Percentiles rank a stretch among this genome's conserved stretches.
These are phyloP conservation scores for Semnornis frantzii DNA, from an alignment of 2,113 vertebrate species.

Conservation along the genomic window DNA sequence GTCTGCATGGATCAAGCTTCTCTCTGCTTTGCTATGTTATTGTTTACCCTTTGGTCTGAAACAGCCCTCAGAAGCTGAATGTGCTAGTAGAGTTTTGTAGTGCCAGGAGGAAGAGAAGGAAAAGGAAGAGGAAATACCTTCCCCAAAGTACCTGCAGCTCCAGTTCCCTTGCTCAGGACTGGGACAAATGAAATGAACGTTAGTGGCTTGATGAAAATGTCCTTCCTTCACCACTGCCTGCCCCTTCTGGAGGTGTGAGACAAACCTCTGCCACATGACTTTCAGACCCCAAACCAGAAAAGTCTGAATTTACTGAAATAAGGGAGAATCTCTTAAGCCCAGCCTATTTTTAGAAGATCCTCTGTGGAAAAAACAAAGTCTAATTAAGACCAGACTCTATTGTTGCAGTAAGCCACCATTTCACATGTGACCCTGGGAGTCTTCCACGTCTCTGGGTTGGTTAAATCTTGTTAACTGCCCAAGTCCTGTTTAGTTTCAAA, in stretches of 20 bases:
- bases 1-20: not conserved
- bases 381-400: slow-evolving; percentile 22
- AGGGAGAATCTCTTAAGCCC: not conserved
- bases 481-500: not conserved
- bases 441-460: slow-evolving; percentile 16
- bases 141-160: not conserved
- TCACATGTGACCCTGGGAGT: slow-evolving; percentile 3
- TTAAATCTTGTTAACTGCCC: slow-evolving; percentile 2
- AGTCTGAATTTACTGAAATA: not conserved
- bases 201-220: not conserved
- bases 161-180: not conserved
- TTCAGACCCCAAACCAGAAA: not conserved
- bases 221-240: not conserved
- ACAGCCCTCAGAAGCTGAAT: not conserved
- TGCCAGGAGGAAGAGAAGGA: not conserved
- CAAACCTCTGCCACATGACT: not conserved
- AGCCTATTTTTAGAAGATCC: slow-evolving; percentile 31
- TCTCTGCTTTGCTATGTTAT: not conserved
- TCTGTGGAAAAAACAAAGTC: slow-evolving; percentile 23
- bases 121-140: not conserved
- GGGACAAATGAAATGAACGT: not conserved
- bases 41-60: not conserved
- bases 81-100: not conserved
- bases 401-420: not conserved
- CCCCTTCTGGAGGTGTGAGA: not conserved